These are phyloP conservation scores for Shinisaurus crocodilurus DNA, from an alignment of 2,113 vertebrate species.

Conservation along the genomic window DNA sequence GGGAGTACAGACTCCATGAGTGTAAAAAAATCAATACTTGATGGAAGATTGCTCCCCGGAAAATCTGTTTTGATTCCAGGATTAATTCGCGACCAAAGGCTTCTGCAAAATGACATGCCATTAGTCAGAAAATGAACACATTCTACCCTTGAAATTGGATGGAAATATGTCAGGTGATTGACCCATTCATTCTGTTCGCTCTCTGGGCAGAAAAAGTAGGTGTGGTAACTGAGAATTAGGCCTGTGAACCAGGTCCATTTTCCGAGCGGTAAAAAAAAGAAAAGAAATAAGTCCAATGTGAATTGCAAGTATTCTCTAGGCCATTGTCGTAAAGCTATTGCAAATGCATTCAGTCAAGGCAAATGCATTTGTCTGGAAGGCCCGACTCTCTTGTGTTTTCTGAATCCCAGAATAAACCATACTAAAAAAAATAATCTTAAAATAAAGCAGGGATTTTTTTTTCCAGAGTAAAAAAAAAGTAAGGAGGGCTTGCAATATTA, in stretches of 20 bases:
- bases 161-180: constrained; percentile 99
- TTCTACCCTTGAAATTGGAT: constrained; percentile 99
- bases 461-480: constrained; percentile 48
- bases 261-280: constrained; percentile 75
- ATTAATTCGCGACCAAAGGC: constrained; percentile 99
- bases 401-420: constrained; percentile 86
- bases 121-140: constrained; percentile 99
- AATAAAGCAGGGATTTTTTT: constrained; percentile 84
- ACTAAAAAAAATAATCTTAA: constrained; percentile 85
- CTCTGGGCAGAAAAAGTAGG: constrained; percentile 85
- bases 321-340: constrained; percentile 90
- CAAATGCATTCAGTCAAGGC: constrained; percentile 91
- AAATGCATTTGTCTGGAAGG: constrained; percentile 89
- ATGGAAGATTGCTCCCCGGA: constrained; percentile 99
- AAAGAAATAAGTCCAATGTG: constrained; percentile 79
- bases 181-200: constrained; percentile 91
- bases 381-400: constrained; percentile 90
- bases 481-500: constrained; percentile 87
- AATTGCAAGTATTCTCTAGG: constrained; percentile 91
- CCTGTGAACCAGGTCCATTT: constrained; percentile 85
- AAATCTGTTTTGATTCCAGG: constrained; percentile 99
- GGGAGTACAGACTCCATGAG: constrained; percentile 98
- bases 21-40: constrained; percentile 99
- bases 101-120: constrained; percentile 99
- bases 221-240: constrained; percentile 87